A percentile compares a stretch with the other conserved stretches of the same genome.
Conservation (phyloP, 35 echinoderm and acorn worm species). For the Holothuria glaberrima region DNA sequence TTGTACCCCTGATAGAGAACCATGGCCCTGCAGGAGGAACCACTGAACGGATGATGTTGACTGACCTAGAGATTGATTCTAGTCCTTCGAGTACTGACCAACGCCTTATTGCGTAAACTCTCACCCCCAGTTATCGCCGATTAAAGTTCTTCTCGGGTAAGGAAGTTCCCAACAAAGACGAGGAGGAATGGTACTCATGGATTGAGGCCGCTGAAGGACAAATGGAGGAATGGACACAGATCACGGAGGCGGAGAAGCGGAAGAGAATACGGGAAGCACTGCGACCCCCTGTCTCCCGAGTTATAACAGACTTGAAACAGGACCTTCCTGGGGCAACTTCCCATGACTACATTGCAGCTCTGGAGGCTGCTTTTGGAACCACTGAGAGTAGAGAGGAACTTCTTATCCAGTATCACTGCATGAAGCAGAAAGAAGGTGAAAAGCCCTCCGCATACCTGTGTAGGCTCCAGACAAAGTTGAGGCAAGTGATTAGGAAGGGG, state of each 20-base stretch:
- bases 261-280: conserved; percentile 41
- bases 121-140: neutral
- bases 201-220: neutral
- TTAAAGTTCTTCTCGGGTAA: neutral
- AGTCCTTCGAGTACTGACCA: too few species aligned
- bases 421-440: conserved; percentile 47
- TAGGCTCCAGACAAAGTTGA: conserved; percentile 21
- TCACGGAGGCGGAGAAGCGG: neutral
- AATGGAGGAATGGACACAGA: neutral
- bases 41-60: too few species aligned
- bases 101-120: neutral
- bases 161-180: too few species aligned
- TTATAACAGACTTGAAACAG: conserved; percentile 57
- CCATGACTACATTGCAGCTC: too few species aligned
- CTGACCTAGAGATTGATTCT: too few species aligned
- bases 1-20: too few species aligned
- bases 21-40: too few species aligned
- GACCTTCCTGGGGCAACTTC: conserved; percentile 49
- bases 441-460: conserved; percentile 32
- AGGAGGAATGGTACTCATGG: neutral
- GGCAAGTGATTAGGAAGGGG: conserved; percentile 50
- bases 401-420: conserved; percentile 32
- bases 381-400: conserved; percentile 70
- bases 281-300: conserved; percentile 29
- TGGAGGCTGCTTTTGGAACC: conserved; percentile 70